phyloP scores from a whole-genome alignment of 1,140 invertebrate species.

The Frieseomelitta varia region DNA sequence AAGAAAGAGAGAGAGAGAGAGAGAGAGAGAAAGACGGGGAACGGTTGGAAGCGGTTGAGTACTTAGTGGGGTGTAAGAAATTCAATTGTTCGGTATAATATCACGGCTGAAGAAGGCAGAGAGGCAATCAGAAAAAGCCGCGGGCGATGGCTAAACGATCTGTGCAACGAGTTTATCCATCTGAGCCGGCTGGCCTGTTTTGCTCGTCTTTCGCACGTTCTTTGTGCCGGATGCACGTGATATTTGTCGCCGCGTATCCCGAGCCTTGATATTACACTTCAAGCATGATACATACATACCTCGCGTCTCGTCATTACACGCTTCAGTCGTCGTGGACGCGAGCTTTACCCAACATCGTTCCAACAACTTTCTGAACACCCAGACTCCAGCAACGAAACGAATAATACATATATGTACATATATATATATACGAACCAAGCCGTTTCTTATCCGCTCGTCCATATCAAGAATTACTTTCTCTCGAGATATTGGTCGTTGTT shows the following conservation, averaged over 20 bases:
- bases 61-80: slow-evolving; percentile 64
- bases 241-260: slow-evolving; percentile 54
- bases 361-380: neutral
- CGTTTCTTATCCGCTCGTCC: slow-evolving; percentile 6
- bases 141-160: slow-evolving; percentile 69
- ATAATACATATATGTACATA: neutral
- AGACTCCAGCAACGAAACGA: neutral
- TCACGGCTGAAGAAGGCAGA: slow-evolving; percentile 49
- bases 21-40: neutral
- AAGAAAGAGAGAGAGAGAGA: neutral
- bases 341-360: neutral
- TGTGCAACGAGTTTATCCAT: slow-evolving; percentile 65
- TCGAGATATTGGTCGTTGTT: neutral
- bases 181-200: slow-evolving; percentile 19
- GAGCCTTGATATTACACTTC: slow-evolving; percentile 4
- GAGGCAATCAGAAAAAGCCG: slow-evolving; percentile 69
- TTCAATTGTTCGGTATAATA: slow-evolving; percentile 71
- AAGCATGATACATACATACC: neutral
- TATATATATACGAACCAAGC: neutral
- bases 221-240: slow-evolving; percentile 45
- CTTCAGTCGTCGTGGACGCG: slow-evolving; percentile 31
- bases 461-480: slow-evolving; percentile 27
- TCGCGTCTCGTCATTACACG: slow-evolving; percentile 63
- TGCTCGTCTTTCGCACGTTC: slow-evolving; percentile 39
- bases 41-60: neutral